Percentiles rank a stretch among this genome's conserved stretches.
Conservation (phyloP, 2,888 invertebrate genomes). For the Acrobasis suavella region DNA sequence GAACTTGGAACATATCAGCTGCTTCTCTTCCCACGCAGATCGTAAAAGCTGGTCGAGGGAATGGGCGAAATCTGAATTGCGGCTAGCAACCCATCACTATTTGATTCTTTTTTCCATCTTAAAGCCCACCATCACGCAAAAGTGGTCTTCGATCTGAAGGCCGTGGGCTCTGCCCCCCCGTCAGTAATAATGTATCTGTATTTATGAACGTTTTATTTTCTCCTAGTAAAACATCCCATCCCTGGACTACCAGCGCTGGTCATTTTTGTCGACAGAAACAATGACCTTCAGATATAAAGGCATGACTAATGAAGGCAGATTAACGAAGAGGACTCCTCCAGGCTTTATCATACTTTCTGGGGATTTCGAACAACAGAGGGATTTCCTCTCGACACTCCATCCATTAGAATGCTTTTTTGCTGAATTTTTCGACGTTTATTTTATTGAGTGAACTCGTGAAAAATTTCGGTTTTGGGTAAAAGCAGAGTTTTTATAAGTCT, state of each 20-base stretch:
- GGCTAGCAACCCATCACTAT: too few species aligned
- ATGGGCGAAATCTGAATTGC: too few species aligned
- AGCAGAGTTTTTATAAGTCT: constrained; percentile 3
- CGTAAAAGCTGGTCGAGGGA: too few species aligned
- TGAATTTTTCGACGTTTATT: constrained; percentile 17
- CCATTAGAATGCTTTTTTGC: constrained; percentile 41
- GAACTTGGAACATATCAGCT: too few species aligned
- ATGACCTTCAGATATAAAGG: constrained; percentile 48
- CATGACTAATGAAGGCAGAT: constrained; percentile 60
- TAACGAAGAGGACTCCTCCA: constrained; percentile 48
- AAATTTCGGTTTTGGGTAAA: constrained; percentile 8
- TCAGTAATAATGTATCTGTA: too few species aligned
- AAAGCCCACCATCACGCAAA: too few species aligned
- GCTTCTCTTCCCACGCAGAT: too few species aligned
- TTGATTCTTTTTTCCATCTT: too few species aligned
- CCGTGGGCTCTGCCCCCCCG: too few species aligned
- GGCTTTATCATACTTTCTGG: constrained; percentile 54
- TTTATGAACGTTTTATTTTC: too few species aligned
- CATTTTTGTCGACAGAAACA: constrained; percentile 38
- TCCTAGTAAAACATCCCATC: too few species aligned
- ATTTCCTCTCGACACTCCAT: constrained; percentile 47
- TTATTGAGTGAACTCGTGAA: constrained; percentile 18
- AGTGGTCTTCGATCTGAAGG: too few species aligned
- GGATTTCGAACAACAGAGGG: constrained; percentile 47
- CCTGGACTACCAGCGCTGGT: constrained; percentile 6